Base-by-base conservation (phyloP, 2,888 invertebrate genomes). In the Lordiphosa andalusiaca region DNA sequence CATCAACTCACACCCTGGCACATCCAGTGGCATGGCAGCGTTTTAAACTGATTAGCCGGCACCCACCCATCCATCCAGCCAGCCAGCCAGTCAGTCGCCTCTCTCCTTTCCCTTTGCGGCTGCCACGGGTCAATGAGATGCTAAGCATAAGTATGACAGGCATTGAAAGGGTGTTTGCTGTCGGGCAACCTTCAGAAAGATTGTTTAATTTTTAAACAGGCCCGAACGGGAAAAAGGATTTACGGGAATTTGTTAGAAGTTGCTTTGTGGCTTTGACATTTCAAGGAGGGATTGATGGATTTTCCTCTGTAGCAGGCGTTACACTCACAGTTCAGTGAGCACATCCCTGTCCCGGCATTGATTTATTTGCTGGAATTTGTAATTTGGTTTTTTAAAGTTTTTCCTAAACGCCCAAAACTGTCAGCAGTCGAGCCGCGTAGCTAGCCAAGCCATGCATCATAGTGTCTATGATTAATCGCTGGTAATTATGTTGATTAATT, bases 401-500 rank as follows among this genome's bases (percentile, higher is more conserved):
- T 40, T 5, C 25, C 53, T 56, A 63, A 58, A 64, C 66, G 46
- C 75, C 69, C 64, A 50, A 33, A 78, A 77, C 77, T 80, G 80
- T 80, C 80, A 81, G 62, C 75, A 71, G 54, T 40, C 52, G 47
- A 30, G 9, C 36, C 6, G 6, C 7, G 25, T 25, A 25, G 25
- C 16, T 39, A 9, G 65, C 52, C 39, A 69, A 9, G 65, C 52
- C 39, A 69, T 69, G 54, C 53, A 69, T 61, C 73, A 68, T 63
- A 53, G 44, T 46, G 50, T 41, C 56, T 78, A 85, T 84, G 84
- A 84, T 84, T 80, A 85, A 84, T 84, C 70, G 73, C 69, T 69
- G 82, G 84, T 84, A 84, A 84, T 84, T 84, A 84, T 70, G 56
- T 77, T 84, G 85, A 84, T 84, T 84, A 85, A 84, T 84, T 84